phyloP scores from a whole-genome alignment of 1,140 invertebrate genomes.

The Arctopsyche grandis region DNA sequence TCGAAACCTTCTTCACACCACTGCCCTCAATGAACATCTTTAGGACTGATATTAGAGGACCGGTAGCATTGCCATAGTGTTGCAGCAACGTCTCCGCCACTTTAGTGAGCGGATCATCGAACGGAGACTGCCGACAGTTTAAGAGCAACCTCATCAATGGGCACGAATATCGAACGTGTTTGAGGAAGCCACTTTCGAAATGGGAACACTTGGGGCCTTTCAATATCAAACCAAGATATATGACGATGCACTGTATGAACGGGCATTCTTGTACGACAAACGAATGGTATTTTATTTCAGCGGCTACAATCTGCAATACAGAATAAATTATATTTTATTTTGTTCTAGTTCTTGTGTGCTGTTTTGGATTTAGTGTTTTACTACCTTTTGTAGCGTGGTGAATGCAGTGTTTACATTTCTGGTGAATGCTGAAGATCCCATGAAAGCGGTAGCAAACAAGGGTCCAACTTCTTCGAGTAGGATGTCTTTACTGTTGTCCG shows the following conservation, averaged over 20 bases:
- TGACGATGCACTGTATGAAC: constrained; percentile 49
- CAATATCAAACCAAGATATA: constrained; percentile 47
- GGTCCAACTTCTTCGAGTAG: constrained; percentile 54
- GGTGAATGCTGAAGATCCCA: constrained; percentile 51
- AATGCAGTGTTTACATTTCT: constrained; percentile 59
- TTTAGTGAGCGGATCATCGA: constrained; percentile 48
- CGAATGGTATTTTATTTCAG: constrained; percentile 36
- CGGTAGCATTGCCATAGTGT: constrained; percentile 36
- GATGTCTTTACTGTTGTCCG: constrained; percentile 17
- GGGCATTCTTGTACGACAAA: constrained; percentile 48
- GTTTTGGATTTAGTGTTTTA: too few relatives aligned
- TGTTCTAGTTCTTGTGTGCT: too few relatives aligned
- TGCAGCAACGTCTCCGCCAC: constrained; percentile 46
- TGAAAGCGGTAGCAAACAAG: constrained; percentile 58
- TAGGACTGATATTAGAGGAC: constrained; percentile 46
- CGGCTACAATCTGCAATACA: constrained; percentile 49
- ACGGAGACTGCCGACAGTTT: constrained; percentile 46
- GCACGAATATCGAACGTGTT: constrained; percentile 47
- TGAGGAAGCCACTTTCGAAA: constrained; percentile 49
- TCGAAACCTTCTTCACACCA: constrained; percentile 16
- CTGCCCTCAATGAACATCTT: constrained; percentile 44
- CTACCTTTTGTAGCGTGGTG: constrained; percentile 58
- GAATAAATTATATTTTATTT: constrained; percentile 14
- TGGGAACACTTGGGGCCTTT: constrained; percentile 47
- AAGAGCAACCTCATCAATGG: constrained; percentile 47